Conservation (phyloP, 2,797 vertebrate genomes). For the Cygnus olor region DNA sequence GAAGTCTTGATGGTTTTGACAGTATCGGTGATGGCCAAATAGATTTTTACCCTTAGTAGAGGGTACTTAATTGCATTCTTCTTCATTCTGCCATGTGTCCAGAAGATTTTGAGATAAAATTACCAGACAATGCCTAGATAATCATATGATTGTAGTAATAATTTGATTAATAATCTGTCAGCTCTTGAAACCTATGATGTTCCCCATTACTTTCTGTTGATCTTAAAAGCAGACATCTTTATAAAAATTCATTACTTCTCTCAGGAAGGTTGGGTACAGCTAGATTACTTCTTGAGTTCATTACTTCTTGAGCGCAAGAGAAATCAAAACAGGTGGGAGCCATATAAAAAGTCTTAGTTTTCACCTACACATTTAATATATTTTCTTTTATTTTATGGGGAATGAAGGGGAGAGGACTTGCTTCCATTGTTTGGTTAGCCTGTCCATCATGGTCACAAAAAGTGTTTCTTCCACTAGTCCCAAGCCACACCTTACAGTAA, state of each 20-base stretch:
- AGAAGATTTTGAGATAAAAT: background rate
- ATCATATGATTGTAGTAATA: background rate
- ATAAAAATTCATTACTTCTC: background rate
- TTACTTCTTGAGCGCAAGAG: background rate
- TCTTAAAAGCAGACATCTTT: background rate
- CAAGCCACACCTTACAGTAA: background rate
- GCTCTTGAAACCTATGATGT: background rate
- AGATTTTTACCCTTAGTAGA: background rate
- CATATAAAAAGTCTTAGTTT: background rate
- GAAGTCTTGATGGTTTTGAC: background rate
- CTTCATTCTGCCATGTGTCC: background rate
- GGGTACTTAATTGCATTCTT: background rate
- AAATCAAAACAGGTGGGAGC: background rate
- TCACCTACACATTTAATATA: background rate
- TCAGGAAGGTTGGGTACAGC: background rate
- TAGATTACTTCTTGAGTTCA: background rate
- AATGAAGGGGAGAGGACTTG: background rate
- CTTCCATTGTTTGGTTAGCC: background rate
- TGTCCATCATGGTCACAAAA: background rate
- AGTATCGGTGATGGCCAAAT: background rate
- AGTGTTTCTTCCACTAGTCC: background rate
- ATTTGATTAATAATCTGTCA: background rate
- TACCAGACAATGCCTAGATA: background rate
- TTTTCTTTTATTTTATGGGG: background rate
- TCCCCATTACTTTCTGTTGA: background rate